phyloP scores from a whole-genome alignment of 2,797 vertebrate genomes.

The Pristis pectinata region DNA sequence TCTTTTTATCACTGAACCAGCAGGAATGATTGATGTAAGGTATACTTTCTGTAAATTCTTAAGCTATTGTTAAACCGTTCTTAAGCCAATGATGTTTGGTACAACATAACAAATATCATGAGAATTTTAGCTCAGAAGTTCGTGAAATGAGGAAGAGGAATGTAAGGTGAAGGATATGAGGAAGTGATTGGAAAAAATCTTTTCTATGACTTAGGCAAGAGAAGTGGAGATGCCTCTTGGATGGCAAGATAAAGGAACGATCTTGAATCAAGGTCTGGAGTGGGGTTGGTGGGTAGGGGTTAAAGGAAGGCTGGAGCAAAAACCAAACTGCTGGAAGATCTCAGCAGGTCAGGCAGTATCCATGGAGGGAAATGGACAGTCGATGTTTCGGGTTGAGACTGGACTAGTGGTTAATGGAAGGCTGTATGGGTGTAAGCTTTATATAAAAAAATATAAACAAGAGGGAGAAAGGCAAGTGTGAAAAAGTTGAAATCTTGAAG shows the following conservation, averaged over 20 bases:
- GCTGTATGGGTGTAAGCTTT: neutral
- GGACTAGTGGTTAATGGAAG: neutral
- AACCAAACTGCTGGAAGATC: too few relatives aligned
- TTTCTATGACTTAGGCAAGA: neutral
- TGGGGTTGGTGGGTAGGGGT: neutral
- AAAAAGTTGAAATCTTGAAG: neutral
- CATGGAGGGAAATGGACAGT: too few relatives aligned
- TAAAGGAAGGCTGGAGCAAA: neutral
- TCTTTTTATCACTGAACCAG: neutral
- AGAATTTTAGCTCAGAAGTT: neutral
- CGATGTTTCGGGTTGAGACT: too few relatives aligned
- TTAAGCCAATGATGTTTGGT: too few relatives aligned
- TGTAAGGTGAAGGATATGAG: neutral
- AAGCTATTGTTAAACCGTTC: too few relatives aligned
- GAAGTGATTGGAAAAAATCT: neutral
- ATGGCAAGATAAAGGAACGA: neutral
- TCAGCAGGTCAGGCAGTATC: too few relatives aligned
- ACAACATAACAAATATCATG: neutral
- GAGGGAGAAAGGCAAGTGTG: neutral
- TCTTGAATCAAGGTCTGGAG: neutral
- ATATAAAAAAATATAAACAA: too few relatives aligned
- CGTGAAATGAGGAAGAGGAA: neutral
- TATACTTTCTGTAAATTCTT: conserved; percentile 5
- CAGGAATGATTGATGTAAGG: neutral
- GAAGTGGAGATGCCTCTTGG: neutral